phyloP scores from a whole-genome alignment of 2,113 vertebrate species.

The Rhombomys opimus region DNA sequence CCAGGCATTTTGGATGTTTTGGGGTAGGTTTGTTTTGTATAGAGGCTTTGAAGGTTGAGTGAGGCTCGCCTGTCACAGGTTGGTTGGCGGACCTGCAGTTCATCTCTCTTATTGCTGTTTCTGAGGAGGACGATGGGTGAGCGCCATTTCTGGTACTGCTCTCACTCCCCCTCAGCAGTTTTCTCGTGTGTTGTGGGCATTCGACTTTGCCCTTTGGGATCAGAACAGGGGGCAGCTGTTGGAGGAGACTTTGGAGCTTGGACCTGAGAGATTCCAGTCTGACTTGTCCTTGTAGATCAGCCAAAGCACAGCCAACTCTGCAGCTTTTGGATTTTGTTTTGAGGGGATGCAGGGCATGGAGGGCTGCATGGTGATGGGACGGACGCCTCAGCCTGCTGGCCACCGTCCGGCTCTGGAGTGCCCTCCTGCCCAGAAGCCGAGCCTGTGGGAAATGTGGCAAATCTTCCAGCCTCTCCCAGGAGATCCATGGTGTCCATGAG shows the following conservation, averaged over 20 bases:
- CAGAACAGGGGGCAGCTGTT: constrained; percentile 56
- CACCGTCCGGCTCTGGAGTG: accelerated
- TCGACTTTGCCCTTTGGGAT: constrained; percentile 63
- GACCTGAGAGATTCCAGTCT: no score
- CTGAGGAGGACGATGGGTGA: accelerated
- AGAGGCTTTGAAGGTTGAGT: not conserved
- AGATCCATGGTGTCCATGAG: not conserved
- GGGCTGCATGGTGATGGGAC: not conserved
- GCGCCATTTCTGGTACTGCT: accelerated
- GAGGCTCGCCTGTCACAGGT: accelerated
- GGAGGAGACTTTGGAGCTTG: not conserved
- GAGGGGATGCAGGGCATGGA: not conserved
- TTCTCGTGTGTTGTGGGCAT: not conserved
- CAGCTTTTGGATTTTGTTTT: not conserved
- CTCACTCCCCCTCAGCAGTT: not conserved
- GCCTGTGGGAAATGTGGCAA: accelerated
- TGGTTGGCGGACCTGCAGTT: accelerated
- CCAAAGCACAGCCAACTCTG: accelerated
- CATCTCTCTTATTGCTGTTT: not conserved
- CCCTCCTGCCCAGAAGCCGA: not conserved
- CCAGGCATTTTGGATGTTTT: not conserved
- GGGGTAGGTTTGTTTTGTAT: not conserved
- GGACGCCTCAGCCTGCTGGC: not conserved
- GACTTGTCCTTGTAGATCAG: not conserved
- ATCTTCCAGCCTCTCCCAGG: accelerated